Conservation (phyloP, 2,888 invertebrate species). For the Heteromurus nitidus region DNA sequence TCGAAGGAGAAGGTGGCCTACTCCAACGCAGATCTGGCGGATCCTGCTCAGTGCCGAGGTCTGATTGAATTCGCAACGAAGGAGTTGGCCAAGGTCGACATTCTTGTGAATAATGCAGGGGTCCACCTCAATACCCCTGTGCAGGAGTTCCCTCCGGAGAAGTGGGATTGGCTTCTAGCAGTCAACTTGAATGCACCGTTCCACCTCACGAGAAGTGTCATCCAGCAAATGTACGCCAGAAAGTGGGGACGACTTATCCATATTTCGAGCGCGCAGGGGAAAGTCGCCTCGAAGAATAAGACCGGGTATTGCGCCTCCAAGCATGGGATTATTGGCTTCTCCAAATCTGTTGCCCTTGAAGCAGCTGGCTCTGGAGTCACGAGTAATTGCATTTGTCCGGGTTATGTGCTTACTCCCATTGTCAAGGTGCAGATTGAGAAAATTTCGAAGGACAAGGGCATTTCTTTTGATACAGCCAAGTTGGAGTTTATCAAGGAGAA, state of each 20-base stretch:
- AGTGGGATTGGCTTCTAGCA: slow-evolving; percentile 74
- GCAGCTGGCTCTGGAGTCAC: slow-evolving; percentile 74
- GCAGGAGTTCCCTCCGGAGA: slow-evolving; percentile 74
- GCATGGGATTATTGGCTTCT: slow-evolving; percentile 75
- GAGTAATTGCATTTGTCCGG: slow-evolving; percentile 75
- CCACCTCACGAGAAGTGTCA: slow-evolving; percentile 71
- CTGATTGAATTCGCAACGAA: slow-evolving; percentile 54
- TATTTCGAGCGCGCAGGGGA: slow-evolving; percentile 74
- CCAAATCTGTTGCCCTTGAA: slow-evolving; percentile 75
- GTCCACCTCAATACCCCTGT: slow-evolving; percentile 55
- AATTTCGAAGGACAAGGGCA: slow-evolving; percentile 52
- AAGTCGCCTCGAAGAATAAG: slow-evolving; percentile 74
- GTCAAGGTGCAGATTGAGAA: slow-evolving; percentile 67
- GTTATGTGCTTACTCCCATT: slow-evolving; percentile 73
- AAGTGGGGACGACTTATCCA: slow-evolving; percentile 74
- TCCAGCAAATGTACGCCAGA: slow-evolving; percentile 67
- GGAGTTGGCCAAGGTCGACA: slow-evolving; percentile 73
- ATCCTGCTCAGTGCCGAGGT: slow-evolving; percentile 38
- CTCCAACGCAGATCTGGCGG: slow-evolving; percentile 42
- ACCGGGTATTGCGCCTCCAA: slow-evolving; percentile 75
- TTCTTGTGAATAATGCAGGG: slow-evolving; percentile 75
- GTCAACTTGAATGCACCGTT: slow-evolving; percentile 72
- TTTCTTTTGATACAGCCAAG: slow-evolving; percentile 43
- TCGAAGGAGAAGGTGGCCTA: slow-evolving; percentile 42
- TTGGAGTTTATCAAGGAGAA: slow-evolving; percentile 47